Percentiles rank a stretch among this genome's conserved stretches.
Evolutionary conservation across 2,888 invertebrate genomes (phyloP).

Genomic region (Melikaiella ostensackeni): DNA sequence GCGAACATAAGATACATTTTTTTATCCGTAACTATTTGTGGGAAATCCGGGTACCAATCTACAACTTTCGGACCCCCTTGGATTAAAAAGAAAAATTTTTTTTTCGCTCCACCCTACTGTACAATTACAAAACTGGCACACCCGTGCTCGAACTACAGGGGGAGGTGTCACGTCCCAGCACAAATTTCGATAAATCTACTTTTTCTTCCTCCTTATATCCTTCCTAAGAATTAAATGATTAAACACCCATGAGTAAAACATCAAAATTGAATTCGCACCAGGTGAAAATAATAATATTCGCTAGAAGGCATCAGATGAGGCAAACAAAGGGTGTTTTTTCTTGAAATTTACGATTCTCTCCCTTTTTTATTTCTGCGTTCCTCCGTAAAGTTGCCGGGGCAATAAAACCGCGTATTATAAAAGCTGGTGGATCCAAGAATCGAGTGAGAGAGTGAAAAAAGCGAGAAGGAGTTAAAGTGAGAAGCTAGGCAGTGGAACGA

Average conservation of each 20-base stretch:
- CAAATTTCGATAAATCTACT: too few species aligned
- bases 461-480: slow-evolving; percentile 41
- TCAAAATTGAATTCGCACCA: background rate
- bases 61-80: too few species aligned
- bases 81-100: background rate
- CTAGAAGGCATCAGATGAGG: background rate
- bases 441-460: slow-evolving; percentile 46
- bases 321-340: slow-evolving; percentile 5
- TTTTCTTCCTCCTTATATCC: too few species aligned
- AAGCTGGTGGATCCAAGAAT: background rate
- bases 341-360: background rate
- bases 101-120: too few species aligned
- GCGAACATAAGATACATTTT: too few species aligned
- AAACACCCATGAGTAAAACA: too few species aligned
- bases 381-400: background rate
- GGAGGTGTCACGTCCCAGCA: too few species aligned
- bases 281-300: background rate
- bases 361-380: background rate
- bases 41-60: too few species aligned
- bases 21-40: too few species aligned
- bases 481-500: slow-evolving; percentile 42
- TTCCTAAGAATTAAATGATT: too few species aligned
- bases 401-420: slow-evolving; percentile 22
- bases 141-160: too few species aligned
- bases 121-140: too few species aligned